A percentile compares a stretch with the other conserved stretches of the same genome.
phyloP scores from a whole-genome alignment of 1,140 invertebrate genomes.

The Neelides sp. region DNA sequence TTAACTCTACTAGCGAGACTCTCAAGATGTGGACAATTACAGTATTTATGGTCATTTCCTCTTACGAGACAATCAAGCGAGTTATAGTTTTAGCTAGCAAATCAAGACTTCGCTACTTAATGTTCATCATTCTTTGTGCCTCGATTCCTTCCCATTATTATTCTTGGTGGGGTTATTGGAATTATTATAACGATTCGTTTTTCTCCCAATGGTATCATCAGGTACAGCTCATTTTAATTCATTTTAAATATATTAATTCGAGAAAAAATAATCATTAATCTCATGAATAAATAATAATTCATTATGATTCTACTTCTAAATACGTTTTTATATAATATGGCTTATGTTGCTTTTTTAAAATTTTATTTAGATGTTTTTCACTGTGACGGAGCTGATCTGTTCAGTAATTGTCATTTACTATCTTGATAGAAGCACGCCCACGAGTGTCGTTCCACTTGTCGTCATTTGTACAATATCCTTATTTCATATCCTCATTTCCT shows the following conservation, averaged over 20 bases:
- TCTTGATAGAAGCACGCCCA: conserved; percentile 41
- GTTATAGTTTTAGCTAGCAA: conserved; percentile 45
- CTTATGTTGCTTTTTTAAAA: no score
- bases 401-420: conserved; percentile 43
- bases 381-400: conserved; percentile 56
- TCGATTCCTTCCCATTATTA: conserved; percentile 70
- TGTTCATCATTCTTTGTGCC: conserved; percentile 54
- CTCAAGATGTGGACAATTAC: conserved; percentile 63
- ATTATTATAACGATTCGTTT: conserved; percentile 65
- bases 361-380: conserved; percentile 63
- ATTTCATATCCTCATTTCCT: conserved; percentile 56
- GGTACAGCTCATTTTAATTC: conserved; percentile 1
- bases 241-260: not conserved
- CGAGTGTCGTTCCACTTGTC: conserved; percentile 49
- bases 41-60: conserved; percentile 48
- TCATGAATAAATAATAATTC: no score
- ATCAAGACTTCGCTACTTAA: conserved; percentile 47
- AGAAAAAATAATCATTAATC: no score
- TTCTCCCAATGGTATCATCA: conserved; percentile 38
- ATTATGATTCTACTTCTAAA: no score
- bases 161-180: conserved; percentile 69
- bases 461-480: conserved; percentile 51
- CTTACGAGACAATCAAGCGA: conserved; percentile 59
- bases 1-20: conserved; percentile 60
- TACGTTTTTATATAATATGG: no score